phyloP scores from a whole-genome alignment of 37 sponge, comb jelly and placozoan species.

The Oopsacas minuta region DNA sequence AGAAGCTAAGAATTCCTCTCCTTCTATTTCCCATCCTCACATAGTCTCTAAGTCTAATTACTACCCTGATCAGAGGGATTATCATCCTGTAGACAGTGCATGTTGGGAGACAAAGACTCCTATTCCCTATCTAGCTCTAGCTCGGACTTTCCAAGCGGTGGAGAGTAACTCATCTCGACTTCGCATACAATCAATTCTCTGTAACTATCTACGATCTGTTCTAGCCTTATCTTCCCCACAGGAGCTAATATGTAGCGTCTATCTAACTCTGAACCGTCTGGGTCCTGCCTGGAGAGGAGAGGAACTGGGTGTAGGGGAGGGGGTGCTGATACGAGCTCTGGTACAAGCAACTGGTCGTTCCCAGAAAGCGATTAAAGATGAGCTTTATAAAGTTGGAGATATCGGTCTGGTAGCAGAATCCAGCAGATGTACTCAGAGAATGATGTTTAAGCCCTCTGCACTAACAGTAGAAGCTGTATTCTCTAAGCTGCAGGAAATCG shows the following conservation, averaged over 20 bases:
- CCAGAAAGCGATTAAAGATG: conserved; percentile 56
- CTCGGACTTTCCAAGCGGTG: conserved; percentile 54
- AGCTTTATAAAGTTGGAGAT: conserved; percentile 68
- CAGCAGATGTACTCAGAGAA: conserved; percentile 69
- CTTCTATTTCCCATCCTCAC: background rate
- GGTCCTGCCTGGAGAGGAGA: conserved; percentile 85
- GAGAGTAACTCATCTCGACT: conserved; percentile 45
- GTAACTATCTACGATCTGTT: conserved; percentile 88
- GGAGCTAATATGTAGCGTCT: conserved; percentile 64
- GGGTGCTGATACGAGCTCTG: conserved; percentile 67
- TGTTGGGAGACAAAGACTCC: conserved; percentile 48
- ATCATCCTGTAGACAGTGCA: conserved; percentile 49
- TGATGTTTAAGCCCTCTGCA: conserved; percentile 85
- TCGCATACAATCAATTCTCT: conserved; percentile 41
- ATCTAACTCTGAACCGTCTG: conserved; percentile 89
- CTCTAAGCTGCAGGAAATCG: conserved; percentile 68
- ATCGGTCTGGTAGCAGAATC: conserved; percentile 85
- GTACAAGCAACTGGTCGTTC: conserved; percentile 66
- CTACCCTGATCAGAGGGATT: conserved; percentile 31
- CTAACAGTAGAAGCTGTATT: conserved; percentile 71
- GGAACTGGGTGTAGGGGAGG: conserved; percentile 84
- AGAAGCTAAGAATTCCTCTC: background rate
- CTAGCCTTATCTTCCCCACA: conserved; percentile 67
- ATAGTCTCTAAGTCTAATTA: background rate
- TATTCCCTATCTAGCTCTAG: conserved; percentile 65